Conservation (phyloP, 2,113 vertebrate genomes). For the Mesembrinibis cayennensis region DNA sequence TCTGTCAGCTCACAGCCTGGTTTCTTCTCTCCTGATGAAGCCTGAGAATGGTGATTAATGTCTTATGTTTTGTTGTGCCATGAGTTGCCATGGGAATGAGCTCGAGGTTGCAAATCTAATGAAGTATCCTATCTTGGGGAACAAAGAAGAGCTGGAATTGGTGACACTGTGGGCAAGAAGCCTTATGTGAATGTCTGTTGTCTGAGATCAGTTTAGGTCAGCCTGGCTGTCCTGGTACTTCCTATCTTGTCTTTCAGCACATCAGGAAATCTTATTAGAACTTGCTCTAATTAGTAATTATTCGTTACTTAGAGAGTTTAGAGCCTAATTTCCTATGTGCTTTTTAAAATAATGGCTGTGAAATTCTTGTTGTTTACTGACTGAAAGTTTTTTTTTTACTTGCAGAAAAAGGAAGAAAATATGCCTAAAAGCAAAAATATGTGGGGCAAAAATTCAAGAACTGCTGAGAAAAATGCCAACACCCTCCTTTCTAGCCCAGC, state of each 20-base stretch:
- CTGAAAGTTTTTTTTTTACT: background rate
- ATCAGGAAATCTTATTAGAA: background rate
- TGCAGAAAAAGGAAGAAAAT: background rate
- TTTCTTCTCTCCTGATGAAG: background rate
- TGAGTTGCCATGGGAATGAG: background rate
- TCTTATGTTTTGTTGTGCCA: background rate
- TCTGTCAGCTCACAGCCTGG: background rate
- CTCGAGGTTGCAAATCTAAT: background rate
- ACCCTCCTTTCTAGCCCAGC: background rate
- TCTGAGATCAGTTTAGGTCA: background rate
- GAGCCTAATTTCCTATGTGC: background rate
- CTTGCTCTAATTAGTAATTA: background rate
- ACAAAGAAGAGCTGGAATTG: background rate
- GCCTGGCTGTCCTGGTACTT: background rate
- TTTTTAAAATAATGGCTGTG: background rate
- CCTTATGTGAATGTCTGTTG: background rate
- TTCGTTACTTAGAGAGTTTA: background rate
- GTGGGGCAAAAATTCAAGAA: background rate
- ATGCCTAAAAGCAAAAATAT: background rate
- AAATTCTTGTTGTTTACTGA: background rate
- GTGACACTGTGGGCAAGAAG: background rate
- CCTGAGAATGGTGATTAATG: background rate
- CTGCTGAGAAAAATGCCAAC: background rate
- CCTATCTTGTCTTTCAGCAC: background rate
- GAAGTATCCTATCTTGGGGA: background rate